Base-by-base conservation (phyloP, 2,888 invertebrate genomes). In the Spilarctia lutea region DNA sequence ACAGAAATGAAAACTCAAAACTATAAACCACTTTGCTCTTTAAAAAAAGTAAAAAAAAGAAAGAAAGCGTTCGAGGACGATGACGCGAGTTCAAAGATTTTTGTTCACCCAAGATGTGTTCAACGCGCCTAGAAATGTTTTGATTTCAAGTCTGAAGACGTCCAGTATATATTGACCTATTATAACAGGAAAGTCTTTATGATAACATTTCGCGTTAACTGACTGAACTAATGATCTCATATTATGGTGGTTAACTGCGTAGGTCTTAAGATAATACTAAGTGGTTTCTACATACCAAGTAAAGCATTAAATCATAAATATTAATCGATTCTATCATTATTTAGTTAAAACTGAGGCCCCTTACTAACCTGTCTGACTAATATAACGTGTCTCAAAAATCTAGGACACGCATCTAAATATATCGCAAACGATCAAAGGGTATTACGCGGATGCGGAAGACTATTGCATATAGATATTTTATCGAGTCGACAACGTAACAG, bases 391-490 rank as follows among this genome's bases (percentile, higher is more conserved):
- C 83, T 85, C 80, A 85, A 85, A 85, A 84, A 87, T 87, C 79
- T 87, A 83, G 87, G 83, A 83, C 87, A 79, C 77, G 76, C 35
- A 52, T 83, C 84, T 85, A 85, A 80, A 84, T 84, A 84, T 85
- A 85, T 84, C 86, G 80, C 86, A 84, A 77, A 82, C 90, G 91
- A 91, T 92, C 92, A 92, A 92, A 91, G 90, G 86, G 85, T 85
- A 86, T 86, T 86, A 86, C 86, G 87, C 85, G 89, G 86, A 90
- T 87, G 89, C 91, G 92, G 92, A 92, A 90, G 90, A 83, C 75
- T 80, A 80, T 84, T 81, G 83, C 86, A 80, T 85, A 78, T 82
- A 87, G 87, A 91, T 90, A 90, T 89, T 93, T 92, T 92, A 93
- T 92, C 89, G 89, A 87, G 86, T 89, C 88, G 87, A 89, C 90